Evolutionary conservation across 2,113 vertebrate genomes (phyloP).

Genomic region (Numenius arquata): DNA sequence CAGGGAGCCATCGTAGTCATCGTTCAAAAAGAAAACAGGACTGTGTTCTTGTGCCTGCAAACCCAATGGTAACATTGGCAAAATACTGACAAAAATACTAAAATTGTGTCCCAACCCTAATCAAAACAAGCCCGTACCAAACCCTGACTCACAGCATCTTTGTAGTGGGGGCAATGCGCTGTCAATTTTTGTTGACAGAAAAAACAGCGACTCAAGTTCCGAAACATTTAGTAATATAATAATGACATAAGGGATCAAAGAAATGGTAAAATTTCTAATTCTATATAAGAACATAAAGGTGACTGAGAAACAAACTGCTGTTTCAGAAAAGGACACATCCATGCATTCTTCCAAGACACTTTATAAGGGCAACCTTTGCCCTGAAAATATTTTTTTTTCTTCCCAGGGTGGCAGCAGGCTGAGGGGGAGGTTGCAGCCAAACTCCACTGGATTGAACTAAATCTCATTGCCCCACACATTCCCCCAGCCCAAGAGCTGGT

Average conservation of each 20-base stretch:
- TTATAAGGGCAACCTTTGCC: neutral
- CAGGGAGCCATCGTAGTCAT: neutral
- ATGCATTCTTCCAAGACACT: neutral
- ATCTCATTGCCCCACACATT: neutral
- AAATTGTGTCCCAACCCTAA: neutral
- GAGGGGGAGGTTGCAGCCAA: conserved; percentile 13
- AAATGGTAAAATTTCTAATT: neutral
- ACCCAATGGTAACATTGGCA: neutral
- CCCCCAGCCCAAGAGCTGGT: neutral
- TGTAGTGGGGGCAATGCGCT: neutral
- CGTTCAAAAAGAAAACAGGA: conserved; percentile 36
- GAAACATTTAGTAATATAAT: conserved; percentile 33
- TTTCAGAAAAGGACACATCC: neutral
- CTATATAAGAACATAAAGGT: neutral
- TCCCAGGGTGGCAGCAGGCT: neutral
- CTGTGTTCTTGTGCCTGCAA: neutral
- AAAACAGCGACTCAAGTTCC: neutral
- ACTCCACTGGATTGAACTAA: neutral
- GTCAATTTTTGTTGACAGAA: neutral
- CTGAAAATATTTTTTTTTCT: neutral
- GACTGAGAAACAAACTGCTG: conserved; percentile 5
- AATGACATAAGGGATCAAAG: neutral
- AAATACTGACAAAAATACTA: conserved; percentile 54
- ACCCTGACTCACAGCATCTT: neutral
- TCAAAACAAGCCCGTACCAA: neutral